Percentiles rank a stretch among this genome's conserved stretches.
phyloP scores from a whole-genome alignment of 2,888 invertebrate species.

The Pachycephus smyrnensis region DNA sequence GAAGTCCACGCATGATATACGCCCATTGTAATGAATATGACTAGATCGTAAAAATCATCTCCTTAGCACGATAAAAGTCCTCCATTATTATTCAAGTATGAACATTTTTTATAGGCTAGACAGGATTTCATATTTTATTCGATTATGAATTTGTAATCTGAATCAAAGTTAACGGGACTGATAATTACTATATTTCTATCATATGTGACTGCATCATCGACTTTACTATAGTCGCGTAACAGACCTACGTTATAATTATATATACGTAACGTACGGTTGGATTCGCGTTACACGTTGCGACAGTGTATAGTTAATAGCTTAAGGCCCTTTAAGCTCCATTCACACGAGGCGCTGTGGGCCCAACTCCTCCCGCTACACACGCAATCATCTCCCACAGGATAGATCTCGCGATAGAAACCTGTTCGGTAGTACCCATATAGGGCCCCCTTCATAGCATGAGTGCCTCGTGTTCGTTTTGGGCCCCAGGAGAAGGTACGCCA shows the following conservation, averaged over 20 bases:
- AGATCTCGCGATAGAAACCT: background rate
- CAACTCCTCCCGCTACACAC: background rate
- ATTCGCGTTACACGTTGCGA: background rate
- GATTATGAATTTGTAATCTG: background rate
- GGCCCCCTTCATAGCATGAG: background rate
- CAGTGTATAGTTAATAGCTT: background rate
- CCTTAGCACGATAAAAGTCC: background rate
- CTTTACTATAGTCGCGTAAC: background rate
- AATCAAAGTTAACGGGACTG: background rate
- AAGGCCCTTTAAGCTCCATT: background rate
- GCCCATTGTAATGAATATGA: background rate
- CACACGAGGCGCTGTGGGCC: background rate
- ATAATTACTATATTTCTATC: background rate
- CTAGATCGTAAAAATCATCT: background rate
- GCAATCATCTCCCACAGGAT: background rate
- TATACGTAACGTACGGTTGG: background rate
- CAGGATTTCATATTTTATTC: background rate
- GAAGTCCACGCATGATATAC: background rate
- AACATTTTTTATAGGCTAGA: background rate
- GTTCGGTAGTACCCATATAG: background rate
- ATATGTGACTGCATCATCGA: background rate
- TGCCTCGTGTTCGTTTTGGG: background rate
- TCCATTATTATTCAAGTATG: background rate
- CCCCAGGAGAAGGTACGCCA: slow-evolving; percentile 2
- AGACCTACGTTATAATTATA: background rate